Percentiles rank a stretch among this genome's conserved stretches.
phyloP scores from a whole-genome alignment of 92 coral and sea anemone species.

The Epizoanthus rinbou region DNA sequence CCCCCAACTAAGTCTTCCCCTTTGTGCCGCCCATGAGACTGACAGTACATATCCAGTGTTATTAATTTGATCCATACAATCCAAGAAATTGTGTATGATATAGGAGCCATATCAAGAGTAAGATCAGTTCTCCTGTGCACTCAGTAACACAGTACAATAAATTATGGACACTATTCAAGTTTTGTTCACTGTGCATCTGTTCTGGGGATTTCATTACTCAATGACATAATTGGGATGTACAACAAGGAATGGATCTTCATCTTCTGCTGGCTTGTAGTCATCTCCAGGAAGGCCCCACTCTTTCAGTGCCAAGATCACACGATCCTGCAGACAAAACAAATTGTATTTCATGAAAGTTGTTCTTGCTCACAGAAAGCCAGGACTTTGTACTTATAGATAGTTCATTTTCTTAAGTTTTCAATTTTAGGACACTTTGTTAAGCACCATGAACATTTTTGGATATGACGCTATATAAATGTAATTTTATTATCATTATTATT shows the following conservation, averaged over 20 bases:
- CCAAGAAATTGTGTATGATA: no score
- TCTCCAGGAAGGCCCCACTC: conserved; percentile 59
- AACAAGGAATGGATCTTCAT: conserved; percentile 91
- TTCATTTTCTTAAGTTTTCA: no score
- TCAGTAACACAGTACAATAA: not conserved
- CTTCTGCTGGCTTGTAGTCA: conserved; percentile 61
- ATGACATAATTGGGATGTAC: conserved; percentile 92
- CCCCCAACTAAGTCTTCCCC: no score
- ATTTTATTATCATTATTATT: no score
- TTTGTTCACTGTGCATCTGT: not conserved
- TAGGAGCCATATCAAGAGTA: not conserved
- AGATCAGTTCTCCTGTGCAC: not conserved
- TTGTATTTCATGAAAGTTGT: not conserved
- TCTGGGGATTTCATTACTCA: conserved; percentile 42
- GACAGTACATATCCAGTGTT: no score
- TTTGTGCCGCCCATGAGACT: no score
- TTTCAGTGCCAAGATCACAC: conserved; percentile 81
- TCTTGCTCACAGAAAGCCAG: not conserved
- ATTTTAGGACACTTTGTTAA: no score
- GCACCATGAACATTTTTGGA: no score
- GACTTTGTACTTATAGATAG: no score
- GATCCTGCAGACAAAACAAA: conserved; percentile 61
- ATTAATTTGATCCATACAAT: no score
- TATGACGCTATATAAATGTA: no score
- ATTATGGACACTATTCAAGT: not conserved